These are phyloP conservation scores for Xylocampa areola DNA, from an alignment of 2,888 invertebrate species.

Conservation along the genomic window DNA sequence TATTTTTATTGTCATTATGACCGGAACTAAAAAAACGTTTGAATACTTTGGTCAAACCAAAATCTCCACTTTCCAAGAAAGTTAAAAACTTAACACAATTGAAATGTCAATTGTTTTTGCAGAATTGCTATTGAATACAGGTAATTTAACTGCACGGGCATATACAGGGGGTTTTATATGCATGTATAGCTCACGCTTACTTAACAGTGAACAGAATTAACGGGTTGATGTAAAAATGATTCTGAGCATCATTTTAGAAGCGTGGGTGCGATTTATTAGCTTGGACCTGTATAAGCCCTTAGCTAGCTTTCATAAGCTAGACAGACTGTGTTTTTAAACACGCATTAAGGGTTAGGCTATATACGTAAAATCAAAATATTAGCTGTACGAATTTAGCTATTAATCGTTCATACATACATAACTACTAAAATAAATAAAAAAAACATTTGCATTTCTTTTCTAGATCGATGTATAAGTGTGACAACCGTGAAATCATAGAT, in stretches of 20 bases:
- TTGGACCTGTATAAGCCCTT: constrained; percentile 39
- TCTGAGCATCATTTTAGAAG: not conserved
- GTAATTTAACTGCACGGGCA: constrained; percentile 38
- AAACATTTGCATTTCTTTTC: constrained; percentile 49
- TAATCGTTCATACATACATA: constrained; percentile 40
- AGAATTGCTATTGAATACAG: constrained; percentile 50
- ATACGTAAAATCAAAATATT: constrained; percentile 56
- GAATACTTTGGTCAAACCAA: constrained; percentile 18
- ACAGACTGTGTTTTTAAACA: constrained; percentile 39
- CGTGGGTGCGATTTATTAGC: constrained; percentile 11
- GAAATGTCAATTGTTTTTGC: constrained; percentile 18
- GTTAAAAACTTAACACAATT: not conserved
- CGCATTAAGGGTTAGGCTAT: constrained; percentile 40
- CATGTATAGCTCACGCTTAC: constrained; percentile 25
- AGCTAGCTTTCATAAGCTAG: constrained; percentile 24
- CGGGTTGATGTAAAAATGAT: constrained; percentile 26
- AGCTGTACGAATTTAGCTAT: constrained; percentile 57
- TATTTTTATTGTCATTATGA: too few species aligned
- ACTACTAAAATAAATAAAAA: constrained; percentile 44
- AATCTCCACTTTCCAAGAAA: constrained; percentile 18
- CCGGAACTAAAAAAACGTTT: too few species aligned
- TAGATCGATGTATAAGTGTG: constrained; percentile 68
- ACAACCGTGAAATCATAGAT: constrained; percentile 59
- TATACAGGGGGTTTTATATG: constrained; percentile 34
- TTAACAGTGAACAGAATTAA: constrained; percentile 11